phyloP scores from a whole-genome alignment of 2,797 vertebrate genomes.

The Eleutherodactylus coqui region DNA sequence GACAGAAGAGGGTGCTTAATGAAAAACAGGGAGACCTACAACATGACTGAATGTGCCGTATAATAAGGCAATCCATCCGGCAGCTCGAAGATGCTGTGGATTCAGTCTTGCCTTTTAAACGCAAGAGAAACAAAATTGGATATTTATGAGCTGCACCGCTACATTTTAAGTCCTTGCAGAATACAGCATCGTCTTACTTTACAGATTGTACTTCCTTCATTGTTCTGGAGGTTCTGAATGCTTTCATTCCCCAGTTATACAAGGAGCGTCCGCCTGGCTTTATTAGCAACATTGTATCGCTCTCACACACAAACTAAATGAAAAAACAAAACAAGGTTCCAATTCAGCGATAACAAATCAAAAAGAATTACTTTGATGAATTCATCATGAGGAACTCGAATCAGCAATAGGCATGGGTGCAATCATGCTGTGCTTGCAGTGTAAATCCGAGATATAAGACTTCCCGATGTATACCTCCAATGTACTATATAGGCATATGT shows the following conservation, averaged over 20 bases:
- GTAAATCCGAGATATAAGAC: too few relatives aligned
- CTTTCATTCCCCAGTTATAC: slow-evolving; percentile 13
- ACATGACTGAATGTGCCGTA: not conserved
- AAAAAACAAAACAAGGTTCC: not conserved
- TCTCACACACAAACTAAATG: not conserved
- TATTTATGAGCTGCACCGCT: not conserved
- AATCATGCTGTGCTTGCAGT: too few relatives aligned
- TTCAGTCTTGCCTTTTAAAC: not conserved
- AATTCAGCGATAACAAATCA: not conserved
- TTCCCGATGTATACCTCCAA: too few relatives aligned
- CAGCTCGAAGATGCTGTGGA: not conserved
- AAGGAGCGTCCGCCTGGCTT: not conserved
- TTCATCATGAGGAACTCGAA: not conserved
- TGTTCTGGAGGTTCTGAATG: not conserved
- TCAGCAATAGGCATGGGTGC: too few relatives aligned
- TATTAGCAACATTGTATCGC: not conserved
- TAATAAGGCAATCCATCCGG: not conserved
- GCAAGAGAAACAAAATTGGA: not conserved
- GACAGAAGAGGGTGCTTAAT: not conserved
- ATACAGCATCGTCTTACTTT: not conserved
- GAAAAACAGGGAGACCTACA: not conserved
- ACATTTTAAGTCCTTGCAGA: slow-evolving; percentile 10
- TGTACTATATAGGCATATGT: too few relatives aligned
- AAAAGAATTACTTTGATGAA: not conserved
- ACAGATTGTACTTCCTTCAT: slow-evolving; percentile 9